Percentiles rank a stretch among this genome's conserved stretches.
These are phyloP conservation scores for Hucho hucho DNA, from an alignment of 2,113 vertebrate species.

Conservation along the genomic window DNA sequence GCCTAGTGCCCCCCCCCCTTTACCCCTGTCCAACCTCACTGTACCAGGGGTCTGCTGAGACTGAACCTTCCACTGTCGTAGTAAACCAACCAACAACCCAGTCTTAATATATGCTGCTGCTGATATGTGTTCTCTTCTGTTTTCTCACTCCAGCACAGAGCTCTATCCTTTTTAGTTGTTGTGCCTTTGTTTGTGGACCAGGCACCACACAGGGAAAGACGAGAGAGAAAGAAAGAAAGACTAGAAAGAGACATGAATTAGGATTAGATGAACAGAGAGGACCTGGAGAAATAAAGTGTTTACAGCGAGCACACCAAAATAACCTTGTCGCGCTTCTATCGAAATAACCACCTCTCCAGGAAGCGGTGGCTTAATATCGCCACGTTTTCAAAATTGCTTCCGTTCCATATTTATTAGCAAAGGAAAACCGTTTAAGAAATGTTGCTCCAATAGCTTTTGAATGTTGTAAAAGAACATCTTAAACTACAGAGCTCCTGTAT, in stretches of 20 bases:
- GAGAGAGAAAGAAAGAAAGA: neutral
- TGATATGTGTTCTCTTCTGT: slow-evolving; percentile 46
- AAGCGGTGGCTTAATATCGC: slow-evolving; percentile 18
- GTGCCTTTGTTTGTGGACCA: slow-evolving; percentile 74
- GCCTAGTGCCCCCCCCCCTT: slow-evolving; percentile 48
- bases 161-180: slow-evolving; percentile 61
- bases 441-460: slow-evolving; percentile 58
- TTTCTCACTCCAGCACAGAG: slow-evolving; percentile 47
- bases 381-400: neutral
- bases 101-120: slow-evolving; percentile 71
- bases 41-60: slow-evolving; percentile 29
- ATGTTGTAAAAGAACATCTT: slow-evolving; percentile 60
- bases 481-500: slow-evolving; percentile 58
- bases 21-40: slow-evolving; percentile 46
- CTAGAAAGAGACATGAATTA: neutral
- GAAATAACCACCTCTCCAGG: slow-evolving; percentile 37
- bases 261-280: slow-evolving; percentile 44
- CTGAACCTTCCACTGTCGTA: slow-evolving; percentile 29
- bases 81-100: slow-evolving; percentile 43
- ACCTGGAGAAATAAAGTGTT: slow-evolving; percentile 58
- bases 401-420: slow-evolving; percentile 3
- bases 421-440: slow-evolving; percentile 38
- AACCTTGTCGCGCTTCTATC: slow-evolving; percentile 47
- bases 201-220: slow-evolving; percentile 56
- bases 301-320: slow-evolving; percentile 64